Evolutionary conservation across 2,113 vertebrate genomes (phyloP), one percentile per base, ranked within the genome.

Genomic region (Notiomystis cincta): DNA sequence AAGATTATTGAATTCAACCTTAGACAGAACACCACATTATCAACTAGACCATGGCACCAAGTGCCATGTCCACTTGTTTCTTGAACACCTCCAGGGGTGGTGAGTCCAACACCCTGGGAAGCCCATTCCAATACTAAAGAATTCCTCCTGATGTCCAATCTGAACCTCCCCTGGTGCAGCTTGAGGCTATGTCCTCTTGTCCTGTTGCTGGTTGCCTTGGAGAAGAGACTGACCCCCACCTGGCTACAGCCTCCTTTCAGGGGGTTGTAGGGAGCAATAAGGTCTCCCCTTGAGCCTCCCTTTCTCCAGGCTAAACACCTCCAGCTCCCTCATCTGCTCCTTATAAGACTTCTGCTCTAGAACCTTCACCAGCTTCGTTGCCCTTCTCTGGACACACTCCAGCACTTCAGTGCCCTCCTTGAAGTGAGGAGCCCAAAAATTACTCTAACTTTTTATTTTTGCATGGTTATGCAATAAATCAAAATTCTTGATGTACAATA

Each of bases 221-320:
- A 70, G 30, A 62, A 62, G 47, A n/a, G 20, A 14, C 9, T 0
- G 0, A 47, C 10, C 2, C 15, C 7, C 7, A 40, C 4, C 23
- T 20, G 2, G 2, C 10, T 28, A 30, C 5, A 53, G 0, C 30
- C 13, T 79, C 24, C 19, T 38, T 60, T 45, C n/a, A 62, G 19
- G 15, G 7, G 47, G 20, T 12, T 84, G 28, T 25, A 47, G n/a
- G 17, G 28, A 79, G 30, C 13, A 28, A 1, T 13, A 23, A 38
- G 6, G 38, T 54, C 13, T n/a, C 30, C 10, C n/a, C 24, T 16
- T 16, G 30, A 79, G 24, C 6, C 24, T 40, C 5, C 24, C 56
- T 40, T 62, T 40, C 20, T 56, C 48, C 11, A 47, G n/a, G 13
- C 24, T 54, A 40, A 47, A 62, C 9, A 35, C 3, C 30, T 1